A percentile compares a stretch with the other conserved stretches of the same genome.
phyloP scores from a whole-genome alignment of 2,797 vertebrate genomes.

The Esox lucius region DNA sequence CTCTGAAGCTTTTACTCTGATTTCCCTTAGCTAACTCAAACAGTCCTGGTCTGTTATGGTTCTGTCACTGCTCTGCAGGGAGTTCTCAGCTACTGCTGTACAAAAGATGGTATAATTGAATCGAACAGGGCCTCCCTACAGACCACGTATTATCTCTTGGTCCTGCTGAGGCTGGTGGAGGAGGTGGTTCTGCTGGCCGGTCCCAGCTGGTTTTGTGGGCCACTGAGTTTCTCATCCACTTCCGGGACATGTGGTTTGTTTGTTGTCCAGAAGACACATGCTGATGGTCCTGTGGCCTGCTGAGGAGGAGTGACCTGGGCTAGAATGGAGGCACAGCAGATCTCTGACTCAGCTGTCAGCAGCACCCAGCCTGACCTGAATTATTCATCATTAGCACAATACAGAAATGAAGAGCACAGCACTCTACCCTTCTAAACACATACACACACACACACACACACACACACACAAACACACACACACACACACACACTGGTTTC shows the following conservation, averaged over 20 bases:
- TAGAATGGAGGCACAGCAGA: not conserved
- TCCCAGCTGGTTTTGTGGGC: not conserved
- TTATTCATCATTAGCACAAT: conserved; percentile 39
- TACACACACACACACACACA: conserved; percentile 8
- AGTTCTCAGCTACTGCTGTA: not conserved
- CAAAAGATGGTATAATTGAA: not conserved
- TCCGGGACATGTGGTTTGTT: not conserved
- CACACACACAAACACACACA: not conserved
- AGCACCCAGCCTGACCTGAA: conserved; percentile 28
- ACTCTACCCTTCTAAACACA: not conserved
- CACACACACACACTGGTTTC: not conserved
- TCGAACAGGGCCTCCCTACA: not conserved
- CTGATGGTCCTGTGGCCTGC: not conserved
- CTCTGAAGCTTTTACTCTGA: conserved; percentile 25
- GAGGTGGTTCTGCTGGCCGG: not conserved
- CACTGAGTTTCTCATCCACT: conserved; percentile 12
- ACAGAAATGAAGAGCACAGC: conserved; percentile 11
- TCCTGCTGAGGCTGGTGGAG: not conserved
- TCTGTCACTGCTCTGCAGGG: conserved; percentile 24
- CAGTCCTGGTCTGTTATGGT: conserved; percentile 34
- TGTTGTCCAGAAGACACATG: conserved; percentile 10
- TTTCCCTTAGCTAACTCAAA: conserved; percentile 36
- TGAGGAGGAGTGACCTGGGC: conserved; percentile 1
- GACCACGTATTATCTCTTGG: not conserved
- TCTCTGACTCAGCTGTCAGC: conserved; percentile 42